Conservation (phyloP, 2,797 vertebrate species). For the Eutrigla gurnardus region DNA sequence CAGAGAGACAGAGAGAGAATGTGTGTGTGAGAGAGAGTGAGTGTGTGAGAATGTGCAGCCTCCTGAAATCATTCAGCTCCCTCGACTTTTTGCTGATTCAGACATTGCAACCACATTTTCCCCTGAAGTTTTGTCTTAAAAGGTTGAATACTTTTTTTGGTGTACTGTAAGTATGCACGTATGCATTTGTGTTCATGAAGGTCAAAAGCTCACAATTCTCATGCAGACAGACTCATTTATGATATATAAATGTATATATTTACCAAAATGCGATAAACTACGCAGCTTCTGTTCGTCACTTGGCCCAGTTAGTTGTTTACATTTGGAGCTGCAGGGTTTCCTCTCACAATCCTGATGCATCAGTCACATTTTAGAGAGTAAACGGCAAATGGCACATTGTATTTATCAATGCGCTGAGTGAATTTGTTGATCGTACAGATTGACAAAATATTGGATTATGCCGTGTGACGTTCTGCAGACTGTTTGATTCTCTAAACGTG, state of each 20-base stretch:
- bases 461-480: constrained; percentile 12
- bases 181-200: not conserved
- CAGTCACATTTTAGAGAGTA: not conserved
- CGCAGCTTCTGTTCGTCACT: not conserved
- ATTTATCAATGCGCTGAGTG: not conserved
- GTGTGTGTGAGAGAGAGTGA: not conserved
- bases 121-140: not conserved
- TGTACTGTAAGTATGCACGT: not conserved
- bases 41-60: not conserved
- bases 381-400: not conserved
- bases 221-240: too few relatives aligned
- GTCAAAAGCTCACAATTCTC: not conserved
- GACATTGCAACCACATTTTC: not conserved
- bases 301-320: not conserved
- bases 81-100: constrained; percentile 20
- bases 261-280: not conserved
- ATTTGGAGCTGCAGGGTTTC: not conserved
- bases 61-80: constrained; percentile 9
- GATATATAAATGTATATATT: not conserved
- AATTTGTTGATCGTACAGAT: not conserved
- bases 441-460: not conserved
- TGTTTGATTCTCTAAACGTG: not conserved
- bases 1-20: too few relatives aligned
- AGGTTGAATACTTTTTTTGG: not conserved
- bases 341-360: too few relatives aligned